phyloP scores from a whole-genome alignment of 2,888 invertebrate genomes.

The Acanthoscelides obtectus region DNA sequence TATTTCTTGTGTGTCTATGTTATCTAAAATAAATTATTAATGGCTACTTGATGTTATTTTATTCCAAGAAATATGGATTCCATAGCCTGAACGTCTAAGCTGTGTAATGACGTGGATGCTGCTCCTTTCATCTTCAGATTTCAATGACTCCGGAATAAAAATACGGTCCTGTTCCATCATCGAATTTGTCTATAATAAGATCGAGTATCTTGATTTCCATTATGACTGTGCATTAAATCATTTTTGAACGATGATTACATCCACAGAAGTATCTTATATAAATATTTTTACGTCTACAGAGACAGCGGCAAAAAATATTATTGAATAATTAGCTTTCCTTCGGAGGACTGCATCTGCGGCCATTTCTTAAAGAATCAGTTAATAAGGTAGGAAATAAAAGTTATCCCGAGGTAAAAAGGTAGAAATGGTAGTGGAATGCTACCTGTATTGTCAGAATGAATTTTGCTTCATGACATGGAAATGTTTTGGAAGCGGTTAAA shows the following conservation, averaged over 20 bases:
- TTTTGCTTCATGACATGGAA: neutral
- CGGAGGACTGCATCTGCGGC: neutral
- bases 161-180: neutral
- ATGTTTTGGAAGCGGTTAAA: neutral
- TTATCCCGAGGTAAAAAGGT: neutral
- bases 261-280: neutral
- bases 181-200: neutral
- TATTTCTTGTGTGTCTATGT: too few relatives aligned
- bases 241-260: neutral
- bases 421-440: neutral
- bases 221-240: neutral
- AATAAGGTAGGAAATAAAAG: neutral
- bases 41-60: too few relatives aligned
- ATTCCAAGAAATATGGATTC: too few relatives aligned
- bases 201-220: neutral
- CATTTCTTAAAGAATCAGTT: neutral
- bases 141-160: too few relatives aligned
- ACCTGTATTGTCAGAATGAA: neutral
- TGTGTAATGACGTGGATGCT: too few relatives aligned
- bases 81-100: too few relatives aligned
- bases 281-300: neutral
- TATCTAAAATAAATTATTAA: too few relatives aligned
- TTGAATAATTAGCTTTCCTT: neutral
- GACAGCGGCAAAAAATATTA: neutral
- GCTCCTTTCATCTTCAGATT: too few relatives aligned